Evolutionary conservation across 2,113 vertebrate species (phyloP).

Genomic region (Clinocottus analis): DNA sequence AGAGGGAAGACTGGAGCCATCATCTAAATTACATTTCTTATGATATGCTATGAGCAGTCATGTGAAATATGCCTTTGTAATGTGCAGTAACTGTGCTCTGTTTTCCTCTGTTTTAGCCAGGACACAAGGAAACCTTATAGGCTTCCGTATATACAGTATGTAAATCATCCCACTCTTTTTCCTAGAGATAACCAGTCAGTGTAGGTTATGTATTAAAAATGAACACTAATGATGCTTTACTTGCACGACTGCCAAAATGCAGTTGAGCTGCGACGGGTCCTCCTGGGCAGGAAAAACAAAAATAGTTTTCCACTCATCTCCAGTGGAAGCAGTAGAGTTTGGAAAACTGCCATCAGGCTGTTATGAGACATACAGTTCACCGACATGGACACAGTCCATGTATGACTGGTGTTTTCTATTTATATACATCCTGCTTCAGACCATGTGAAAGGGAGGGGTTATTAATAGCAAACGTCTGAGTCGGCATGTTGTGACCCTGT

Average conservation of each 20-base stretch:
- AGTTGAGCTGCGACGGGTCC: slow-evolving; percentile 17
- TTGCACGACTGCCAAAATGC: slow-evolving; percentile 29
- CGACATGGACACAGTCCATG: slow-evolving; percentile 37
- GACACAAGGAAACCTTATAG: slow-evolving; percentile 6
- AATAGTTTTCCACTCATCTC: not conserved
- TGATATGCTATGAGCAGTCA: not conserved
- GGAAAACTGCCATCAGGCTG: slow-evolving; percentile 17
- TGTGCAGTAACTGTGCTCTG: not conserved
- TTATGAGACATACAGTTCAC: slow-evolving; percentile 11
- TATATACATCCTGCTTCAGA: slow-evolving; percentile 49
- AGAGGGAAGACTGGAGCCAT: not conserved
- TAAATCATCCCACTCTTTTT: slow-evolving; percentile 49
- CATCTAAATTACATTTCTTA: not conserved
- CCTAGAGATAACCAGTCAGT: slow-evolving; percentile 47
- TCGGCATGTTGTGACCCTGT: slow-evolving; percentile 35
- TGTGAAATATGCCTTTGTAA: not conserved
- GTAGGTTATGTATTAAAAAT: slow-evolving; percentile 16
- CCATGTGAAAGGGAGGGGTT: slow-evolving; percentile 53
- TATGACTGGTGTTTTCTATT: slow-evolving; percentile 59
- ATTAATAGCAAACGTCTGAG: slow-evolving; percentile 62
- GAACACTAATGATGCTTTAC: slow-evolving; percentile 16
- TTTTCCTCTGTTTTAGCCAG: slow-evolving; percentile 28
- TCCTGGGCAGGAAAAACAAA: not conserved
- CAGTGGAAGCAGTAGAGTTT: not conserved
- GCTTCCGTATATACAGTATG: not conserved